Base-by-base conservation (phyloP, 37 sponge, comb jelly and placozoan genomes). In the Chondrosia reniformis region DNA sequence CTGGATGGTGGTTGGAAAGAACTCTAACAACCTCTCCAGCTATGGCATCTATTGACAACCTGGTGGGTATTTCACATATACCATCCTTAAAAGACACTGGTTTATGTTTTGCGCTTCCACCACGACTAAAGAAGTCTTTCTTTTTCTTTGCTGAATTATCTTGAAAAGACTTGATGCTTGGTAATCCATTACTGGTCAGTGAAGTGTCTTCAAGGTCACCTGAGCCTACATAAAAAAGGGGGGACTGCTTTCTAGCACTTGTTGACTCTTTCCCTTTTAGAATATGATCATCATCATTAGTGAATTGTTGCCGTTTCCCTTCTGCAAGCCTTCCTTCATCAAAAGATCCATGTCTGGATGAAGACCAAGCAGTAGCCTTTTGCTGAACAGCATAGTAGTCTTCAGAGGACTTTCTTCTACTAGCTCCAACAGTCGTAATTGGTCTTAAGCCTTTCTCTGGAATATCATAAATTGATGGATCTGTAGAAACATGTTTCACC, bases 11-110 rank as follows among this genome's bases (percentile, higher is more conserved):
- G 57, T 67, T 79, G 15, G 31, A 22, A 3, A 79, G 45, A 6
- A 81, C 88, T 63, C 83, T 62, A 34, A 75, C 21, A 13, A 88
- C 39, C 45, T 92, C 93, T 34, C 61, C 55, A 0, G 82, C 37
- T 10, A 86, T 67, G 0, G 76, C 84, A 49, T 78, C 76, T 22
- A 42, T 27, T 0, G 76, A 41, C 21, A 80, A 25, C 22, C 82
- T 74, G 13, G 80, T 82, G 43, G 43, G 36, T 3, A 69, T 69
- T 25, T 69, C 72, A 69, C 72, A 34, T 39, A 1, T 40, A 19
- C 44, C 44, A 40, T 69, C 41, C 36, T 40, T 38, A 3, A 25
- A 3, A 22, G 24, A 21, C 2, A 34, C n/a, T 1, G 19, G 22
- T 40, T 69, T 69, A 1, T 44, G 72, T 25, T 69, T 33, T 36